Evolutionary conservation across 2,797 vertebrate genomes (phyloP).

Genomic region (Scyliorhinus canicula): DNA sequence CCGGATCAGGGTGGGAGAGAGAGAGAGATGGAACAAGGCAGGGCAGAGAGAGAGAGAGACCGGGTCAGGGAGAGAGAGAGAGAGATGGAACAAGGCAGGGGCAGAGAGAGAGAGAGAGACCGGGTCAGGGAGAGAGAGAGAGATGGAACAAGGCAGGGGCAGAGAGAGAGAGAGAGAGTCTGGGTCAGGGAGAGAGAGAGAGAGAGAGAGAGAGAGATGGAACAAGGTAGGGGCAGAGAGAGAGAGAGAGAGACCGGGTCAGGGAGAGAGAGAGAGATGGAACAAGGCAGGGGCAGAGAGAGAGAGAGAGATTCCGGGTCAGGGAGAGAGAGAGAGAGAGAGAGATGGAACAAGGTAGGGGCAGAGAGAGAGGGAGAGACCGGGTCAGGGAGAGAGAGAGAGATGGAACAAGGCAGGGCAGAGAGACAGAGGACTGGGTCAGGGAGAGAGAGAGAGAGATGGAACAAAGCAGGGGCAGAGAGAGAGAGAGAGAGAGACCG

Average conservation of each 20-base stretch:
- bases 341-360: neutral
- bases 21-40: too few relatives aligned
- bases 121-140: too few relatives aligned
- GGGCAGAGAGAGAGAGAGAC: neutral
- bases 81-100: neutral
- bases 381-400: too few relatives aligned
- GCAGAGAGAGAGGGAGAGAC: too few relatives aligned
- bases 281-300: neutral
- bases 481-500: neutral
- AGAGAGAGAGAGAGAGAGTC: neutral
- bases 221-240: neutral
- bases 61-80: neutral
- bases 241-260: too few relatives aligned
- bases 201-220: neutral
- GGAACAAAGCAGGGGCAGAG: neutral
- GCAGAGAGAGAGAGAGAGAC: neutral
- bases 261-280: neutral
- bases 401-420: too few relatives aligned
- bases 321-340: neutral
- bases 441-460: neutral
- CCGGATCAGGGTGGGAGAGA: neutral
- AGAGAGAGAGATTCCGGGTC: neutral
- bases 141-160: too few relatives aligned
- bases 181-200: neutral
- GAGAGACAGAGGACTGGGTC: neutral